These are phyloP conservation scores for Salarias fasciatus DNA, from an alignment of 2,797 vertebrate species.

Conservation along the genomic window DNA sequence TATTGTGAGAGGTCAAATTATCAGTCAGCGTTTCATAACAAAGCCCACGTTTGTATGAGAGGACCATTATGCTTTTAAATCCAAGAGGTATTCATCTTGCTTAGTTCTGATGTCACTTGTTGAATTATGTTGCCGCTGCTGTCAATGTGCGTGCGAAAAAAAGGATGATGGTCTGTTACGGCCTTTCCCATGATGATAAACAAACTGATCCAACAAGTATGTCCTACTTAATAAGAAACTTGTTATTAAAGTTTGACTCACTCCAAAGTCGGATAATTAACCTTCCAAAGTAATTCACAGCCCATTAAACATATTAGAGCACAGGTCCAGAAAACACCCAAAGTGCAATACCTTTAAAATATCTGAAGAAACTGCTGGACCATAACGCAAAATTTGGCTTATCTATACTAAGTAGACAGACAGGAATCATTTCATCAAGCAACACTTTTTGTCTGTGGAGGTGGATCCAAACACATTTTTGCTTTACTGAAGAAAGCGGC, in stretches of 20 bases:
- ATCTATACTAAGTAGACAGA: too few relatives aligned
- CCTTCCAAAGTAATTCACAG: too few relatives aligned
- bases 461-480: not conserved
- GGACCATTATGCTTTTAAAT: conserved; percentile 17
- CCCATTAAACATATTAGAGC: too few relatives aligned
- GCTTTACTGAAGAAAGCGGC: not conserved
- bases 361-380: too few relatives aligned
- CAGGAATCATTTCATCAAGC: too few relatives aligned
- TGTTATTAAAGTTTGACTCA: not conserved
- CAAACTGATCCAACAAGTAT: conserved; percentile 6
- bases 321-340: too few relatives aligned
- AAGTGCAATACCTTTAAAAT: too few relatives aligned
- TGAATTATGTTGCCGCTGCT: not conserved
- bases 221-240: not conserved
- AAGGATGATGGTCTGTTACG: too few relatives aligned
- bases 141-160: too few relatives aligned
- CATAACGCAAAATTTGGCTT: too few relatives aligned
- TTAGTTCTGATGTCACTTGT: conserved; percentile 7
- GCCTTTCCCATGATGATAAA: too few relatives aligned
- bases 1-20: conserved; percentile 21
- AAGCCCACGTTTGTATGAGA: not conserved
- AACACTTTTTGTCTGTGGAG: not conserved
- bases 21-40: conserved; percentile 6
- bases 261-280: too few relatives aligned
- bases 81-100: conserved; percentile 23